Evolutionary conservation across 1,140 invertebrate species (phyloP).

Genomic region (Tetragnatha versicolor): DNA sequence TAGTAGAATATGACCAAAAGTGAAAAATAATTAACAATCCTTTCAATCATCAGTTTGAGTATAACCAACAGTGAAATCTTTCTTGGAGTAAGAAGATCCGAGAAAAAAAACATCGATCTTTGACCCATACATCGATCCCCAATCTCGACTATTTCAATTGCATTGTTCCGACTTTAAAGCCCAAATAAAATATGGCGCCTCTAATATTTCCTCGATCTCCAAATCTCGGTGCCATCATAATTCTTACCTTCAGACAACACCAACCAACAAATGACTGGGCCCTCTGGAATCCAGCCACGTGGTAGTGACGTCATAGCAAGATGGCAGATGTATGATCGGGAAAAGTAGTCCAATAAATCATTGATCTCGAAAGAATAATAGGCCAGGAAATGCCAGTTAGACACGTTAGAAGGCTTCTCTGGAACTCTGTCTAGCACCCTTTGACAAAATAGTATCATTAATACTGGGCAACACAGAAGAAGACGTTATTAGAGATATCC

Average conservation of each 20-base stretch:
- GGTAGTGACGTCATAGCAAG: constrained; percentile 35
- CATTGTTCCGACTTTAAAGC: no score
- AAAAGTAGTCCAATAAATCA: constrained; percentile 44
- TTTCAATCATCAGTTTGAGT: no score
- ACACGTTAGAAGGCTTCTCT: constrained; percentile 25
- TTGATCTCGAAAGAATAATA: constrained; percentile 39
- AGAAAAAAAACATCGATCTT: no score
- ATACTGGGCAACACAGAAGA: constrained; percentile 42
- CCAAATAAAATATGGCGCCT: not conserved
- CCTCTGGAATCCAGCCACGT: constrained; percentile 32
- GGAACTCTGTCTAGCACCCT: constrained; percentile 40
- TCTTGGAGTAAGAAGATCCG: no score
- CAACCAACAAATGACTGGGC: constrained; percentile 32
- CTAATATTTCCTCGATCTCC: not conserved
- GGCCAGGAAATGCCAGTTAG: constrained; percentile 42
- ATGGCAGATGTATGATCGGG: constrained; percentile 39
- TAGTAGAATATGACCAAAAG: no score
- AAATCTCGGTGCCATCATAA: not conserved
- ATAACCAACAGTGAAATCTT: no score
- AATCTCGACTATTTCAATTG: no score
- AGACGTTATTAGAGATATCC: constrained; percentile 47
- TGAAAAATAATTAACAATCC: no score
- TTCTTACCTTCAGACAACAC: constrained; percentile 30
- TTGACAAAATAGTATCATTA: constrained; percentile 48
- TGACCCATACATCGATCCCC: no score